Evolutionary conservation across 1,140 invertebrate genomes (phyloP).

Genomic region (Lordiphosa collinella): DNA sequence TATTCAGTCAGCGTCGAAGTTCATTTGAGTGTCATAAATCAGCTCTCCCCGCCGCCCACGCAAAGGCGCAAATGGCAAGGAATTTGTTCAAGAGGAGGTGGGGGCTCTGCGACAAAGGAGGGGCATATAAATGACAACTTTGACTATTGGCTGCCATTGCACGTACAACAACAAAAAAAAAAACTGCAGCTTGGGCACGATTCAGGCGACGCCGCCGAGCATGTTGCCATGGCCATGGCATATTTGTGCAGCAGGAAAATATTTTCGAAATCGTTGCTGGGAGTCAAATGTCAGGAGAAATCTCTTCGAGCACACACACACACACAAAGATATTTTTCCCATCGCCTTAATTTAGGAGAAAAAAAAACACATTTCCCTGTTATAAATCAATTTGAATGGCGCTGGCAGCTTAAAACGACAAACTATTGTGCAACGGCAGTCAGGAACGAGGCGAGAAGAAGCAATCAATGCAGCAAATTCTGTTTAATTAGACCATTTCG

Average conservation of each 20-base stretch:
- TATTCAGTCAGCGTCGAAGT: conserved; percentile 73
- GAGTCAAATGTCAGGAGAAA: conserved; percentile 59
- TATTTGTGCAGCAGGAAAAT: conserved; percentile 45
- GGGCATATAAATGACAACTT: conserved; percentile 63
- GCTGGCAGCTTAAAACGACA: conserved; percentile 47
- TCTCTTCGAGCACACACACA: conserved; percentile 29
- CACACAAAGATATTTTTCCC: conserved; percentile 29
- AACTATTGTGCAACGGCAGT: conserved; percentile 33
- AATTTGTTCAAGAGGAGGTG: conserved; percentile 9
- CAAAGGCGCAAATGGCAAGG: conserved; percentile 8
- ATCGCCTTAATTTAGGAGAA: conserved; percentile 31
- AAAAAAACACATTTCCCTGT: conserved; percentile 29
- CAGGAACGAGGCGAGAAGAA: conserved; percentile 2
- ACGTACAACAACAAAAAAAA: conserved; percentile 63
- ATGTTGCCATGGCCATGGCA: conserved; percentile 27
- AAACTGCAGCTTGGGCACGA: conserved; percentile 66
- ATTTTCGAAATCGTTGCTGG: conserved; percentile 49
- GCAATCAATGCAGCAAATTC: conserved; percentile 35
- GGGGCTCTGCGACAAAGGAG: conserved; percentile 5
- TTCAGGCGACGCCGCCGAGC: conserved; percentile 24
- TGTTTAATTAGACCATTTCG: conserved; percentile 48
- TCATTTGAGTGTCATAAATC: conserved; percentile 77
- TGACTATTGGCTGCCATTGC: conserved; percentile 61
- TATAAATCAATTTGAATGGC: conserved; percentile 66
- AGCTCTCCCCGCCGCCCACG: conserved; percentile 27